phyloP scores from a whole-genome alignment of 2,797 vertebrate genomes.

The Megalops cyprinoides region DNA sequence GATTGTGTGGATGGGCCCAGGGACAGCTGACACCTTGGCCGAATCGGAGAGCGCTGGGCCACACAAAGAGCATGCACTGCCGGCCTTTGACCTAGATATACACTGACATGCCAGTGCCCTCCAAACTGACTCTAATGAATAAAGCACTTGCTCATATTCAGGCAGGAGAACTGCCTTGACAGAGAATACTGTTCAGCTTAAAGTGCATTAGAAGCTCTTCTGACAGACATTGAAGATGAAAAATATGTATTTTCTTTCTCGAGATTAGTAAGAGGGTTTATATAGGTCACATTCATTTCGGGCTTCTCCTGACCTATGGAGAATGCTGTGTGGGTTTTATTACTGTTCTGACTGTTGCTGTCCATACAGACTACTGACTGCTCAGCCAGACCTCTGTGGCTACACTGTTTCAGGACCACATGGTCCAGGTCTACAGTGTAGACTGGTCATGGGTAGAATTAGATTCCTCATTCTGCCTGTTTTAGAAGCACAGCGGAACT shows the following conservation, averaged over 20 bases:
- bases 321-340: neutral
- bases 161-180: neutral
- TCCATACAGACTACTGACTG: neutral
- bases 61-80: neutral
- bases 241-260: neutral
- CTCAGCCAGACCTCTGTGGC: too few species aligned
- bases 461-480: neutral
- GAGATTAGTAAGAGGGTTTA: too few species aligned
- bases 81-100: neutral
- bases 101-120: neutral
- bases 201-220: neutral
- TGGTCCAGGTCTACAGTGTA: neutral
- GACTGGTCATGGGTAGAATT: neutral
- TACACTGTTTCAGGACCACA: neutral
- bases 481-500: neutral
- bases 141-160: neutral
- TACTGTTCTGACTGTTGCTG: neutral
- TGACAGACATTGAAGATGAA: neutral
- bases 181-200: neutral
- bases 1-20: too few species aligned
- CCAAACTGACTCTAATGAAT: neutral
- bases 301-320: neutral
- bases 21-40: too few species aligned
- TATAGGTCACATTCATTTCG: slow-evolving; percentile 6
- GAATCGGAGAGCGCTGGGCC: neutral